Base-by-base conservation (phyloP, 2,888 invertebrate genomes). In the Ornithoptera priamus region DNA sequence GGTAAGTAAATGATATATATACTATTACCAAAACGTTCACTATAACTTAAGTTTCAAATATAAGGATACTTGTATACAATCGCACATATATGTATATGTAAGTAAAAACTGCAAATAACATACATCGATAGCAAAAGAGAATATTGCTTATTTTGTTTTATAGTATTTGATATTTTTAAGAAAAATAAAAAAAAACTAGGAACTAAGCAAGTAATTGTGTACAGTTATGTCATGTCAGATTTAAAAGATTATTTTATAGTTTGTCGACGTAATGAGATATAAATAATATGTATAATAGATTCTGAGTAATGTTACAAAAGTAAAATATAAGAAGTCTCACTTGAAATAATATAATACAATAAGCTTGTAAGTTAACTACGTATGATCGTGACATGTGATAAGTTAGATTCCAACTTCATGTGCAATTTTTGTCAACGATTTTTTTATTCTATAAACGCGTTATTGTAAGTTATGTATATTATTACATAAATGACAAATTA, bases 1-100 rank as follows among this genome's bases (percentile, higher is more conserved):
- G 90, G 91, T 91, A 81, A 89, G 91, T 85, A 46, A 46, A 12
- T 39, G 12, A 46, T 46, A 46, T 46, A 46, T 15, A 46, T 12
- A 15, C 4, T 46, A 46, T 46, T 46, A 46, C 15, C 15, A 46
- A 46, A 46, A 46, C 18, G 5, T 53, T 53, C n/a, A 6, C n/a
- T 53, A 53, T 5, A 53, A n/a, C 53, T n/a, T 53, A 53, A 53
- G n/a, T 53, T 53, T 53, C 7, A 53, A 18, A 53, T 53, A 18
- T 53, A 50, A 1, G 12, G 17, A 4, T 50, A 18, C 50, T 50
- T 50, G n/a, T 53, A 30, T 30, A 30, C 30, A 30, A 30, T 30
- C 3, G 46, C 15, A 53, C 53, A 2, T 18, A 2, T 18, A 53
- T n/a, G 53, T 7, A 53, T 18, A 50, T 6, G 6, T 53, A 53